phyloP scores from a whole-genome alignment of 2,113 vertebrate species.

The Pipra filicauda region DNA sequence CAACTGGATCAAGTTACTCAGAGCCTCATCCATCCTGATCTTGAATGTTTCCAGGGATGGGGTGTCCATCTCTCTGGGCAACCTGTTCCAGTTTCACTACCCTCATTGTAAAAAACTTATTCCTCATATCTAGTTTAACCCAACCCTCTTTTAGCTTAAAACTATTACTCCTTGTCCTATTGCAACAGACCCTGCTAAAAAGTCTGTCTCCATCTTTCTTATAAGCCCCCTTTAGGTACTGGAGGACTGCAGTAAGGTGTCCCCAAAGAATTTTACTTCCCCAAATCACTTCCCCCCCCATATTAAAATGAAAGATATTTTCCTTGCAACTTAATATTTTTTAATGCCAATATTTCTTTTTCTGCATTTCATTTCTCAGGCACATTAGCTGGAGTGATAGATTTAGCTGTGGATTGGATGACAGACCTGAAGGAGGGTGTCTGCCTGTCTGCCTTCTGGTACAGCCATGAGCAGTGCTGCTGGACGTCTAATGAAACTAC shows the following conservation, averaged over 20 bases:
- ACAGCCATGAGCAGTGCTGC: constrained; percentile 98
- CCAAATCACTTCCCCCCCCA: not conserved
- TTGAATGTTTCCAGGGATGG: not conserved
- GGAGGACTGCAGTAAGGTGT: not conserved
- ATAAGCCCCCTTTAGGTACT: not conserved
- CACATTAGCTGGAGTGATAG: constrained; percentile 93
- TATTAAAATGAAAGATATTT: not conserved
- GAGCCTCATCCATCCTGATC: not conserved
- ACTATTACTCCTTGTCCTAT: not conserved
- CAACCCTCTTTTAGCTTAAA: not conserved
- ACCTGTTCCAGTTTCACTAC: not conserved
- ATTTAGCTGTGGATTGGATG: constrained; percentile 98
- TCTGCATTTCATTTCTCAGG: constrained; percentile 71
- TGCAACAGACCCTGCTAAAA: not conserved
- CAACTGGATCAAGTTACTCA: not conserved
- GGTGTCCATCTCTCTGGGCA: not conserved
- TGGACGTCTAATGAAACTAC: constrained; percentile 97
- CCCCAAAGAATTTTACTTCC: not conserved
- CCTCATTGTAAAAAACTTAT: not conserved
- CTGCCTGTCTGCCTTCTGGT: constrained; percentile 94
- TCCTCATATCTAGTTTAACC: not conserved
- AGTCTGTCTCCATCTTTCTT: not conserved
- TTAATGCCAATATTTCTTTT: not conserved
- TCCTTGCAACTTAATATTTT: not conserved
- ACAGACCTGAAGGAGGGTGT: constrained; percentile 97